Conservation (phyloP, 2,797 vertebrate genomes). For the Ptychadena robeensis region DNA sequence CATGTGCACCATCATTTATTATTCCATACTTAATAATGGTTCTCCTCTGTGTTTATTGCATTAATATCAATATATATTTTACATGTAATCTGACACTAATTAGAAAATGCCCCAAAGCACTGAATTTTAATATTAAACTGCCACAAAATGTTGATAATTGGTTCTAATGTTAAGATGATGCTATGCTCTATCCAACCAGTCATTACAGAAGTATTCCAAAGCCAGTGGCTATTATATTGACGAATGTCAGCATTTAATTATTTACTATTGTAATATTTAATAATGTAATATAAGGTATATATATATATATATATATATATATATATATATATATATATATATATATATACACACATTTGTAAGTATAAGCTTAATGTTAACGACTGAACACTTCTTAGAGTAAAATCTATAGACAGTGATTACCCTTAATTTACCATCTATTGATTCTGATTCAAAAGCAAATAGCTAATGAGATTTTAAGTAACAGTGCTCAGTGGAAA, state of each 20-base stretch:
- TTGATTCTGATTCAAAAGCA: slow-evolving; percentile 40
- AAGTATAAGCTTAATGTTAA: slow-evolving; percentile 32
- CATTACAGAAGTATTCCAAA: no score
- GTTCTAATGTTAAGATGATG: no score
- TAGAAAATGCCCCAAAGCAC: not conserved
- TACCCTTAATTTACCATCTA: slow-evolving; percentile 49
- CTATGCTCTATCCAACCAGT: no score
- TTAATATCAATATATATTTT: not conserved
- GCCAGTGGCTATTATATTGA: no score
- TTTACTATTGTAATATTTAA: no score
- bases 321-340: no score
- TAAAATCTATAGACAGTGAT: slow-evolving; percentile 32
- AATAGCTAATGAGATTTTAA: slow-evolving; percentile 18
- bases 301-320: no score
- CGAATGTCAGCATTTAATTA: no score
- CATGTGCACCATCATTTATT: not conserved
- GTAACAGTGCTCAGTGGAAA: slow-evolving; percentile 25
- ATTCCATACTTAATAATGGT: not conserved
- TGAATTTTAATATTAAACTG: no score
- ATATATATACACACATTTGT: no score
- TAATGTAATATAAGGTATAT: no score
- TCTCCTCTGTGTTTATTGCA: not conserved
- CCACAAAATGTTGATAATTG: no score
- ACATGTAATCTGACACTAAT: not conserved
- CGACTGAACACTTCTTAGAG: slow-evolving; percentile 20